Percentiles rank a stretch among this genome's conserved stretches.
Evolutionary conservation across 2,888 invertebrate species (phyloP).

Genomic region (Brachyptera putata): DNA sequence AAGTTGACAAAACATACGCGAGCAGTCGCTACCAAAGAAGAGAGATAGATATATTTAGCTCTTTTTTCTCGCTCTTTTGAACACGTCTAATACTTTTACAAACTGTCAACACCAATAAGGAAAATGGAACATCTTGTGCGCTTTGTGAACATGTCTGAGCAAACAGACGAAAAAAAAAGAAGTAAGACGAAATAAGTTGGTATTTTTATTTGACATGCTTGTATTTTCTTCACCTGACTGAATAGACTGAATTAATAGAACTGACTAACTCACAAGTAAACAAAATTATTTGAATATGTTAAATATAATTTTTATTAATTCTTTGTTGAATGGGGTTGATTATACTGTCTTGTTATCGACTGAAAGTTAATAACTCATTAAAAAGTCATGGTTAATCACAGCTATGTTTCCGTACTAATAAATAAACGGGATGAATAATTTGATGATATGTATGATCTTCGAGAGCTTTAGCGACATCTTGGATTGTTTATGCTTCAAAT

Average conservation of each 20-base stretch:
- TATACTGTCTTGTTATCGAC: no score
- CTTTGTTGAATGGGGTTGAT: not conserved
- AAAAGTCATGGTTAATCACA: no score
- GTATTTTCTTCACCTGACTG: not conserved
- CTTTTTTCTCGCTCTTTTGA: not conserved
- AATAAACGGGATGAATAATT: no score
- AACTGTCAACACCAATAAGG: conserved; percentile 16
- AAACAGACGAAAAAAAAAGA: not conserved
- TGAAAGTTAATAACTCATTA: no score
- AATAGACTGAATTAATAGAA: conserved; percentile 13
- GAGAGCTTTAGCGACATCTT: no score
- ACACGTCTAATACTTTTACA: not conserved
- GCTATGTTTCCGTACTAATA: no score
- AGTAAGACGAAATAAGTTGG: conserved; percentile 13
- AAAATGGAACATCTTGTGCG: not conserved
- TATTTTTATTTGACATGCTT: conserved; percentile 18
- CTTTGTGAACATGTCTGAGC: conserved; percentile 13
- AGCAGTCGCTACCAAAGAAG: not conserved
- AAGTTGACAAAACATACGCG: conserved; percentile 23
- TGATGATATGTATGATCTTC: no score
- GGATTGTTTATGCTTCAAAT: no score
- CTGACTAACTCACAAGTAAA: conserved; percentile 1
- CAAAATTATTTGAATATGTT: conserved; percentile 3
- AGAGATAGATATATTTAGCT: not conserved
- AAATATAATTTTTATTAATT: conserved; percentile 16